Percentiles rank a stretch among this genome's conserved stretches.
These are phyloP conservation scores for Andrena praecox DNA, from an alignment of 2,888 invertebrate genomes.

Conservation along the genomic window DNA sequence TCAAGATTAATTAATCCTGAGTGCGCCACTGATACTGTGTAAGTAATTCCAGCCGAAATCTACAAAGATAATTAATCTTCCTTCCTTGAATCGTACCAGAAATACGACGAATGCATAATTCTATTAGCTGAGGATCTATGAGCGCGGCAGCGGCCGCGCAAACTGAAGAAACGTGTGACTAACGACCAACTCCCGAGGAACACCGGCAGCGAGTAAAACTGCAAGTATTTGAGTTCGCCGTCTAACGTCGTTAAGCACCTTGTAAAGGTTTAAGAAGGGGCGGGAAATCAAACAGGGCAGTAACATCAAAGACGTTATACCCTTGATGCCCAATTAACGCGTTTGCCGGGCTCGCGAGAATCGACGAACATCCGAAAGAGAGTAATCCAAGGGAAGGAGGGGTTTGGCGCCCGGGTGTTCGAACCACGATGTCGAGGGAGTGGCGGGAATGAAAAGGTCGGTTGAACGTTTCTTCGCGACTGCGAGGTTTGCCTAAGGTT, in stretches of 20 bases:
- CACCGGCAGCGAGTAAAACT: constrained; percentile 2
- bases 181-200: no score
- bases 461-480: constrained; percentile 24
- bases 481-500: constrained; percentile 45
- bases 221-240: constrained; percentile 6
- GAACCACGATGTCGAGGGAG: constrained; percentile 7
- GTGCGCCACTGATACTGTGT: background rate
- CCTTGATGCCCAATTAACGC: constrained; percentile 52
- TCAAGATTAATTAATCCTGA: no score
- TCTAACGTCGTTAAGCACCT: constrained; percentile 32
- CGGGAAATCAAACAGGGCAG: constrained; percentile 40
- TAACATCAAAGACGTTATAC: constrained; percentile 46
- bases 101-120: background rate
- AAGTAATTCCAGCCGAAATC: background rate
- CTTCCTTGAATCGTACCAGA: background rate
- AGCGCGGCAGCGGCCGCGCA: background rate
- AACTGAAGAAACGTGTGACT: background rate
- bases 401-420: background rate
- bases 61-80: background rate
- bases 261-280: constrained; percentile 20
- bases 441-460: constrained; percentile 31
- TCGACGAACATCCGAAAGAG: constrained; percentile 28
- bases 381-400: background rate
- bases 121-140: background rate
- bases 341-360: constrained; percentile 42